phyloP scores from a whole-genome alignment of 2,888 invertebrate genomes.

The Protophormia terraenovae region DNA sequence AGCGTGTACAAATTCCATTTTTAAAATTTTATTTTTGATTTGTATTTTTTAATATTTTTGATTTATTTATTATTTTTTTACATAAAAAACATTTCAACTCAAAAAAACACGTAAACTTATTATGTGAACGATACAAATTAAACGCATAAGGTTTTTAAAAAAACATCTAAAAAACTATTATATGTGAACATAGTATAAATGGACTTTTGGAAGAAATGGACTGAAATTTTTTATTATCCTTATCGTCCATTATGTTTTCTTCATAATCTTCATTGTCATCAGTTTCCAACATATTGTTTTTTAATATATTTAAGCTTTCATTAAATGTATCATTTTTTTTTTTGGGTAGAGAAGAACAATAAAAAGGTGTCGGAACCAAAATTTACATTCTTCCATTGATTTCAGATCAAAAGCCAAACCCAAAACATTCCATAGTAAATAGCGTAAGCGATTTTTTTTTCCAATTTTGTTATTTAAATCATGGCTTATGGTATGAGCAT shows the following conservation, averaged over 20 bases:
- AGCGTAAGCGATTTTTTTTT: neutral
- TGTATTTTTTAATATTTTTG: too few species aligned
- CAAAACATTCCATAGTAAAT: neutral
- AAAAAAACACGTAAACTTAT: too few species aligned
- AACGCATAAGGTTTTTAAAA: too few species aligned
- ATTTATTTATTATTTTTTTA: too few species aligned
- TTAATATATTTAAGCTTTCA: neutral
- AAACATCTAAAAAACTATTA: too few species aligned
- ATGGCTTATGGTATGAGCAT: constrained; percentile 1
- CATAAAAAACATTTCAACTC: too few species aligned
- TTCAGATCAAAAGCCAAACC: neutral
- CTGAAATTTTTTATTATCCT: neutral
- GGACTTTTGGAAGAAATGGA: constrained; percentile 3
- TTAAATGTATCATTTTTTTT: neutral
- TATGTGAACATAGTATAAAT: too few species aligned
- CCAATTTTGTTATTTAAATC: neutral
- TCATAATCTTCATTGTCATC: neutral
- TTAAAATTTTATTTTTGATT: too few species aligned
- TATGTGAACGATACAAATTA: too few species aligned
- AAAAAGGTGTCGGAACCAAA: neutral
- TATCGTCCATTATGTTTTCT: neutral
- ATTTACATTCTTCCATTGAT: neutral
- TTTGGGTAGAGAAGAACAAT: neutral
- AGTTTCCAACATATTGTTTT: neutral
- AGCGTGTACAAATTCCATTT: too few species aligned